Evolutionary conservation across 2,888 invertebrate species (phyloP).

Genomic region (Falcaria lacertinaria): DNA sequence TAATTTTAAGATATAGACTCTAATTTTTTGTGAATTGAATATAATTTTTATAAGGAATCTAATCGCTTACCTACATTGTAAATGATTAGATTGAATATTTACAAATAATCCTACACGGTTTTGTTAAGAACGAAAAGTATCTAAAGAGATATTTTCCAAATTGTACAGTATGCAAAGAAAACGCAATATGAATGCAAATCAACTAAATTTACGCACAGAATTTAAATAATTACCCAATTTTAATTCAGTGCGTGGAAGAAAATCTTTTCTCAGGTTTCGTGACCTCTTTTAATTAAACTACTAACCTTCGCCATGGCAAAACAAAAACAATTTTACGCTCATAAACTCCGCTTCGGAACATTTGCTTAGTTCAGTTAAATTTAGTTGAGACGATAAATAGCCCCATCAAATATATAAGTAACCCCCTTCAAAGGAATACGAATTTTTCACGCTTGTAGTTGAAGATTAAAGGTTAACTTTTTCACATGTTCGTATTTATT

Average conservation of each 20-base stretch:
- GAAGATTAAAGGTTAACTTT: neutral
- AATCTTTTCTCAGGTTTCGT: constrained; percentile 19
- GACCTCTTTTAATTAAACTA: constrained; percentile 21
- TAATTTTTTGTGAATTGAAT: too few species aligned
- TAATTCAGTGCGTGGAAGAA: constrained; percentile 23
- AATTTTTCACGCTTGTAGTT: neutral
- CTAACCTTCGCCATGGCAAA: constrained; percentile 9
- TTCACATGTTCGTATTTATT: too few species aligned
- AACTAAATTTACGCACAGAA: constrained; percentile 16
- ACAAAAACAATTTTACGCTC: neutral
- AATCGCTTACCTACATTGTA: too few species aligned
- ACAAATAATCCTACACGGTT: too few species aligned
- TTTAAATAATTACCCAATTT: constrained; percentile 33
- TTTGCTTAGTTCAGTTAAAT: neutral
- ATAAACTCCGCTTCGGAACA: neutral
- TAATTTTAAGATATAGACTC: too few species aligned
- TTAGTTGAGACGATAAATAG: neutral
- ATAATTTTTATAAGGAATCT: too few species aligned
- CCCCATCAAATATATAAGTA: neutral
- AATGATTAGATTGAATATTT: too few species aligned
- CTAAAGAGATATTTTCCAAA: too few species aligned
- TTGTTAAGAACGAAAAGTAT: too few species aligned
- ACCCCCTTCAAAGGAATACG: neutral
- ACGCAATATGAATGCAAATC: too few species aligned
- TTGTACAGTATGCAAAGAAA: too few species aligned